Percentiles rank a stretch among this genome's conserved stretches.
Evolutionary conservation across 2,113 vertebrate genomes (phyloP).

Genomic region (Montifringilla adamsi): DNA sequence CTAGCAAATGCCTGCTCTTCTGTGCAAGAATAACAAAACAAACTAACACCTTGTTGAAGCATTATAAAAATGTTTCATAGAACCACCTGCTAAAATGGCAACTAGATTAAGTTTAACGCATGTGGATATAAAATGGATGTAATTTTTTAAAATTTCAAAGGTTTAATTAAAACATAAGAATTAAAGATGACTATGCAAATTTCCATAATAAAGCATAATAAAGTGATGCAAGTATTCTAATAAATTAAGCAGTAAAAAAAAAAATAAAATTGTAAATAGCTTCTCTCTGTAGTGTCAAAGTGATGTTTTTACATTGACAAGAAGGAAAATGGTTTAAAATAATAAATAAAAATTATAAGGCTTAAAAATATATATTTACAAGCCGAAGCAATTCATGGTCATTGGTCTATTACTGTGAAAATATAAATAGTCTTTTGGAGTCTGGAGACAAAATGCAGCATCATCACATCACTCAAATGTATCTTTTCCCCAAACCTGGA

Average conservation of each 20-base stretch:
- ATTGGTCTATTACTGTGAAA: not conserved
- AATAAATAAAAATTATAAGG: not conserved
- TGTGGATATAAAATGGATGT: not conserved
- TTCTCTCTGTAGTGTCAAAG: not conserved
- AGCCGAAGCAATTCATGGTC: not conserved
- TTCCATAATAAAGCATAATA: not conserved
- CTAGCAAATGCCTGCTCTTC: not conserved
- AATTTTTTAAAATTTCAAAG: not conserved
- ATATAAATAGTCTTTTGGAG: not conserved
- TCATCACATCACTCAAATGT: not conserved
- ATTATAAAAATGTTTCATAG: not conserved
- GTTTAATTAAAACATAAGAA: not conserved
- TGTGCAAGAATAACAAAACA: not conserved
- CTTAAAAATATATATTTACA: not conserved
- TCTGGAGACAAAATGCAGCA: not conserved
- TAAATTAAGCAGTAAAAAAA: not conserved
- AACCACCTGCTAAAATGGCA: not conserved
- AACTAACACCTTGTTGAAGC: not conserved
- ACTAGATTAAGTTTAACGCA: not conserved
- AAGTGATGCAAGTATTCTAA: not conserved
- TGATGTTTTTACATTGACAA: not conserved
- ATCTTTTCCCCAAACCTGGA: not conserved
- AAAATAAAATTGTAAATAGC: rapidly evolving
- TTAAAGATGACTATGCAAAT: not conserved
- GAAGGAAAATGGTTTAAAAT: not conserved